These are phyloP conservation scores for Smittia aterrima DNA, from an alignment of 2,888 invertebrate genomes.

Conservation along the genomic window DNA sequence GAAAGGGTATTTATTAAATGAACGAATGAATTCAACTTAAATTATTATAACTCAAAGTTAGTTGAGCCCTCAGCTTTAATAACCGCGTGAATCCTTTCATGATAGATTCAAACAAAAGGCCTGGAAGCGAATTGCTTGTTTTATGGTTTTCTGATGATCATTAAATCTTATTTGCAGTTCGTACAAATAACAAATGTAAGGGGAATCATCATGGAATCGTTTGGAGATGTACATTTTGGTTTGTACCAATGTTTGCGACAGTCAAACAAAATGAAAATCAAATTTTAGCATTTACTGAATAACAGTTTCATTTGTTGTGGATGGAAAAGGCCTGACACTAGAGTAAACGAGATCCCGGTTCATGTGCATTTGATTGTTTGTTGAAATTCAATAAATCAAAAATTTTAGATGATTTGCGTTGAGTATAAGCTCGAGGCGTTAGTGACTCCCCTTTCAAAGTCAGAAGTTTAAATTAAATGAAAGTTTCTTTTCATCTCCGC, in stretches of 20 bases:
- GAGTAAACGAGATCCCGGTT: not conserved
- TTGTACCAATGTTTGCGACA: not conserved
- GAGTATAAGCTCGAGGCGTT: not conserved
- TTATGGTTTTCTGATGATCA: too few relatives aligned
- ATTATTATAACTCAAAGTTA: too few relatives aligned
- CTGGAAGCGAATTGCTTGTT: too few relatives aligned
- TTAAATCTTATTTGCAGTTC: too few relatives aligned
- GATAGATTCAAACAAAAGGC: too few relatives aligned
- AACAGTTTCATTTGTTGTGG: not conserved
- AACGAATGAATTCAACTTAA: too few relatives aligned
- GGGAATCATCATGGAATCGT: too few relatives aligned
- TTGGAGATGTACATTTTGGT: not conserved
- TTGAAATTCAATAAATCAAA: not conserved
- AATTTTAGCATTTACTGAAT: not conserved
- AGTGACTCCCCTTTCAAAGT: not conserved
- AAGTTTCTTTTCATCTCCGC: not conserved
- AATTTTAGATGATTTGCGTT: not conserved
- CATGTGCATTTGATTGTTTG: not conserved
- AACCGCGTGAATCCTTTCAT: too few relatives aligned
- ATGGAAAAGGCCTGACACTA: not conserved
- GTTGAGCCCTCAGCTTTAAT: too few relatives aligned
- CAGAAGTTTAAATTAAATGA: not conserved
- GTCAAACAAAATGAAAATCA: not conserved
- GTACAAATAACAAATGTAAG: too few relatives aligned
- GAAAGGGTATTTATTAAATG: too few relatives aligned